A percentile compares a stretch with the other conserved stretches of the same genome.
Conservation (phyloP, 2,797 vertebrate species). For the Kryptopterus vitreolus region DNA sequence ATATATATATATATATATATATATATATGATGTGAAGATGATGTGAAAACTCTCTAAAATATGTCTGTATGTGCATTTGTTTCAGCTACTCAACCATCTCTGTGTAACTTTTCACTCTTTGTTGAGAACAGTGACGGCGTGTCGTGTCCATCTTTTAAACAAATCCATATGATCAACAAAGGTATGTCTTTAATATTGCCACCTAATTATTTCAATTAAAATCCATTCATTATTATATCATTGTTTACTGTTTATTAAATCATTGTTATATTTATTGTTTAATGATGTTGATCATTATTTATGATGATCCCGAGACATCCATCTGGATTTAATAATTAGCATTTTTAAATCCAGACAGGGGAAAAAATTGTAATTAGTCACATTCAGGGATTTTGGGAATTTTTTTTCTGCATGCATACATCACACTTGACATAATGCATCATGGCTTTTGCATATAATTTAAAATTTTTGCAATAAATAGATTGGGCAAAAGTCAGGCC, state of each 20-base stretch:
- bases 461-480: background rate
- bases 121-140: slow-evolving; percentile 71
- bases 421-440: background rate
- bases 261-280: too few relatives aligned
- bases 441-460: background rate
- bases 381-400: background rate
- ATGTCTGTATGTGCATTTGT: slow-evolving; percentile 6
- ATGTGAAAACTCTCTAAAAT: background rate
- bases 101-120: slow-evolving; percentile 69
- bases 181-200: slow-evolving; percentile 52
- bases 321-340: too few relatives aligned
- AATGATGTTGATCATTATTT: too few relatives aligned
- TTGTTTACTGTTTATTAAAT: too few relatives aligned
- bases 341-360: too few relatives aligned
- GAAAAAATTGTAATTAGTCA: background rate
- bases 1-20: too few relatives aligned
- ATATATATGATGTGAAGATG: too few relatives aligned
- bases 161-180: slow-evolving; percentile 66
- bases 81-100: slow-evolving; percentile 67
- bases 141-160: slow-evolving; percentile 63
- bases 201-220: too few relatives aligned
- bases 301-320: too few relatives aligned
- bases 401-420: background rate
- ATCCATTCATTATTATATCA: too few relatives aligned
- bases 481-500: background rate